Percentiles rank a stretch among this genome's conserved stretches.
These are phyloP conservation scores for Quiscalus mexicanus DNA, from an alignment of 2,113 vertebrate species.

Conservation along the genomic window DNA sequence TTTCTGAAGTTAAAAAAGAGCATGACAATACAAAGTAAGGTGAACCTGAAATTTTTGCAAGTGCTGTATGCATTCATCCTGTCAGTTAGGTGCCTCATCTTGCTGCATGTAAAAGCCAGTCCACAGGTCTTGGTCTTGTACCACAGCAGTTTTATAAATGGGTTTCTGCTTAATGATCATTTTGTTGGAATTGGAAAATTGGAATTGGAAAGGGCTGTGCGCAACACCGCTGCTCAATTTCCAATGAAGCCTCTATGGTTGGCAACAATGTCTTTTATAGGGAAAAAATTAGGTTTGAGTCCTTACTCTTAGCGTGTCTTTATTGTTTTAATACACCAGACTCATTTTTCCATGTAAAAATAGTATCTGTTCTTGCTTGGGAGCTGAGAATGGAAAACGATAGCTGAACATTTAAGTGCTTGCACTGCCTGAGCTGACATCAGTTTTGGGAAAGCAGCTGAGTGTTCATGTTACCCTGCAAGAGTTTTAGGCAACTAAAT, in stretches of 20 bases:
- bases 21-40: not conserved
- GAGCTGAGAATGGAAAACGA: not conserved
- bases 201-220: not conserved
- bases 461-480: not conserved
- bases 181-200: not conserved
- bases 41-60: not conserved
- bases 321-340: not conserved
- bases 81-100: not conserved
- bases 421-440: not conserved
- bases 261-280: not conserved
- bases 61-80: not conserved
- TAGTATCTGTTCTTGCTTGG: not conserved
- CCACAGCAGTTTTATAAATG: not conserved
- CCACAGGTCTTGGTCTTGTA: not conserved
- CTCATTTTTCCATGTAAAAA: not conserved
- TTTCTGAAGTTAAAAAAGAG: not conserved
- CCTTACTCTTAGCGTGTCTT: not conserved
- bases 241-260: not conserved
- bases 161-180: not conserved
- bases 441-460: not conserved
- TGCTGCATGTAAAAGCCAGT: not conserved
- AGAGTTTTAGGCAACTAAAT: constrained; percentile 17
- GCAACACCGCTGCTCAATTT: not conserved
- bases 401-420: not conserved
- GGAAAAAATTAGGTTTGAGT: not conserved